Base-by-base conservation (phyloP, 1,140 invertebrate genomes). In the Adelges cooleyi region DNA sequence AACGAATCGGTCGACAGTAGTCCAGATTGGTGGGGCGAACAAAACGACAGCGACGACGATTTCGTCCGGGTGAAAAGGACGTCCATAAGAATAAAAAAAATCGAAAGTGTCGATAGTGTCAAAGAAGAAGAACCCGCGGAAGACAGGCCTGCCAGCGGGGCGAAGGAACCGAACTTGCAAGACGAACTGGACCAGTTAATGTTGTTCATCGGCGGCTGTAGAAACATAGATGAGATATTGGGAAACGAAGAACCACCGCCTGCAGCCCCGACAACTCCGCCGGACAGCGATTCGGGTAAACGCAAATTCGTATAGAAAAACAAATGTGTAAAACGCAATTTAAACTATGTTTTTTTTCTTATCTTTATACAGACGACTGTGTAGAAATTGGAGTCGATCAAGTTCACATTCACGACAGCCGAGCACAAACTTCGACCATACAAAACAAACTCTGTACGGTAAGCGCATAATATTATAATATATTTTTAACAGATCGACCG, bases 221-320 rank as follows among this genome's bases (percentile, higher is more conserved):
- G 83, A 11, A 87, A 91, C 73, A 90, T 92, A 65, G 88, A 91
- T 71, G 87, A 90, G 70, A 80, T 90, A 70, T 75, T 92, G 50
- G 87, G 87, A 6, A 77, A 78, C 23, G 69, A 74, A 25, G 67
- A 71, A 51, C 69, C 72, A 27, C 73, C 71, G 11, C 70, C 71
- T 1, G 68, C 68, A 11, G 66, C 66, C 17, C 66, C 66, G 8
- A 54, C 23, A 13, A 67, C 66, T n/a, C 66, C 66, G 10, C 42
- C 66, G 11, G 54, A 54, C 23, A 49, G 46, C 13, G 65, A 66
- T 38, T 65, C 62, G 13, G 46, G 46, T 65, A 40, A 36, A 33
- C 13, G 0, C 52, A 3, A 10, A 18, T 40, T 38, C 9, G 13
- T 18, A 20, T 22, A 13, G 13, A n/a, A n/a, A n/a, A n/a, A n/a